Conservation (phyloP, 2,113 vertebrate species). For the Zosterops borbonicus region DNA sequence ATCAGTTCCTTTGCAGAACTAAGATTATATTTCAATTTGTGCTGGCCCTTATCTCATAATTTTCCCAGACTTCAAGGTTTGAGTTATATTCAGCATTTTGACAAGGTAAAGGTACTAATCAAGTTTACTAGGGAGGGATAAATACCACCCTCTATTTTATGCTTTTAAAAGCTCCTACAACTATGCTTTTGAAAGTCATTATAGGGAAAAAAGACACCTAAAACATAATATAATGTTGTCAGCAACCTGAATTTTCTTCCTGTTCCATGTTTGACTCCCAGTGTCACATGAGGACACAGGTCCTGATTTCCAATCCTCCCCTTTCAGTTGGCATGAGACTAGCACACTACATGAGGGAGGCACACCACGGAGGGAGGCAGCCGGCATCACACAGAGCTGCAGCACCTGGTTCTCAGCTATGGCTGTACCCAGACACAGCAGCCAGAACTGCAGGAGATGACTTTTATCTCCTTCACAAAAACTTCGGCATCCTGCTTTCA, state of each 20-base stretch:
- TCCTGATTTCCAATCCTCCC: not conserved
- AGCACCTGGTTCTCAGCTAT: not conserved
- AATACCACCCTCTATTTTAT: not conserved
- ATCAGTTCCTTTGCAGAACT: not conserved
- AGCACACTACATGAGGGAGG: not conserved
- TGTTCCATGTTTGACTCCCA: not conserved
- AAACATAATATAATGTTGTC: not conserved
- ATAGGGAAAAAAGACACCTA: not conserved
- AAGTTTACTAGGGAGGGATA: not conserved
- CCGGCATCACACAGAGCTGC: rapidly evolving
- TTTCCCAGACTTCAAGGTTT: not conserved
- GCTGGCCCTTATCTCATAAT: not conserved
- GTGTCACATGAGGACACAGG: conserved; percentile 5
- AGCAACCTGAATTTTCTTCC: not conserved
- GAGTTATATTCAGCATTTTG: not conserved
- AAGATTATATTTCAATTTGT: not conserved
- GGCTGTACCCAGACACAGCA: not conserved
- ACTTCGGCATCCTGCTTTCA: not conserved
- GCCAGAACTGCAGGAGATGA: not conserved
- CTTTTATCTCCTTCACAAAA: not conserved
- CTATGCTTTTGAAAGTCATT: not conserved
- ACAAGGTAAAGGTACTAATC: not conserved
- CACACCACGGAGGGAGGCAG: not conserved
- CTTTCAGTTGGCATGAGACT: not conserved
- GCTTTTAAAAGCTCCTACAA: not conserved